Evolutionary conservation across 2,113 vertebrate genomes (phyloP).

Genomic region (Perca flavescens): DNA sequence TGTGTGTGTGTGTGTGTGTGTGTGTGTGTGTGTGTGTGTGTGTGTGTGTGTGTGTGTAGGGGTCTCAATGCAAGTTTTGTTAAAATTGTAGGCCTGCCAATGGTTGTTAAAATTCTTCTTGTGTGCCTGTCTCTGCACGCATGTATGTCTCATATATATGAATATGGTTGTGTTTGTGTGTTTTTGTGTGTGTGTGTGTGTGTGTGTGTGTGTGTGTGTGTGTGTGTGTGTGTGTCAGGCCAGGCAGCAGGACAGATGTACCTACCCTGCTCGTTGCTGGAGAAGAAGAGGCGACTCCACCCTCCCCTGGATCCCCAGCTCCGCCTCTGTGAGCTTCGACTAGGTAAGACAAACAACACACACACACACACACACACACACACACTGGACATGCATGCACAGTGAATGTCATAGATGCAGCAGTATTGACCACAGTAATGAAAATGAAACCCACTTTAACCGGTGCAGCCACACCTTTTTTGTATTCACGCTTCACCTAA

Average conservation of each 20-base stretch:
- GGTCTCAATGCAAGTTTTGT: constrained; percentile 57
- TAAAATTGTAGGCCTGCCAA: constrained; percentile 43
- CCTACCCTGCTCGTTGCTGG: constrained; percentile 98
- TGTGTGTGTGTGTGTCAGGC: no score
- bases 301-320: constrained; percentile 96
- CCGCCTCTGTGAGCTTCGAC: constrained; percentile 89
- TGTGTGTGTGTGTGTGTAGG: neutral
- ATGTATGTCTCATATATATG: constrained; percentile 2
- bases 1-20: no score
- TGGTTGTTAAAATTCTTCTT: constrained; percentile 69
- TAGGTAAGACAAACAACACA: constrained; percentile 75
- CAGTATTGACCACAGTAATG: neutral
- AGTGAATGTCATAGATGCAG: neutral
- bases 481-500: neutral
- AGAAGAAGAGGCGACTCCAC: constrained; percentile 96
- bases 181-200: constrained; percentile 28
- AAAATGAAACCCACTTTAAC: constrained; percentile 5
- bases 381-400: constrained; percentile 18
- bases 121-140: constrained; percentile 46
- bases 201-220: constrained; percentile 50
- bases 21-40: no score
- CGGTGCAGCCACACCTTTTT: neutral
- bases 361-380: constrained; percentile 7
- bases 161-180: neutral
- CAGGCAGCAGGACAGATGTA: constrained; percentile 96